Conservation (phyloP, 1,140 invertebrate genomes). For the Periplaneta americana region DNA sequence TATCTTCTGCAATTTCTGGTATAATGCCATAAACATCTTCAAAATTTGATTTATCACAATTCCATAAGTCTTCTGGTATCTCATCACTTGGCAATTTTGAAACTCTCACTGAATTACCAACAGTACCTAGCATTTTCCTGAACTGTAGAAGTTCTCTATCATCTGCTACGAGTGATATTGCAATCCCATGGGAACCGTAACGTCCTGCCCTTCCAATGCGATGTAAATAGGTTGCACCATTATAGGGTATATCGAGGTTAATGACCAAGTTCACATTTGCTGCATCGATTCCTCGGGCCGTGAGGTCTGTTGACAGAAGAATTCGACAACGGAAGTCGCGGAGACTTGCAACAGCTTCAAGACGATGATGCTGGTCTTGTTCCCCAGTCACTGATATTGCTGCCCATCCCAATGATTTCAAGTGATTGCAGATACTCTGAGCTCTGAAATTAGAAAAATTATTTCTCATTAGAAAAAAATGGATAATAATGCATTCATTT, state of each 20-base stretch:
- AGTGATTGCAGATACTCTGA: slow-evolving; percentile 52
- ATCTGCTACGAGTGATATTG: slow-evolving; percentile 58
- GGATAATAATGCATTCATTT: background rate
- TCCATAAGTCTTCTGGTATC: slow-evolving; percentile 36
- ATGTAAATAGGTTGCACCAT: slow-evolving; percentile 89
- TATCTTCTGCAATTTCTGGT: background rate
- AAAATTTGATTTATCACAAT: slow-evolving; percentile 26
- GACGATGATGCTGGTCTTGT: slow-evolving; percentile 70
- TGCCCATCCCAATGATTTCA: slow-evolving; percentile 63
- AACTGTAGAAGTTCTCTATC: slow-evolving; percentile 52
- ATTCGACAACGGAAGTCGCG: slow-evolving; percentile 75
- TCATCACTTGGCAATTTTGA: slow-evolving; percentile 38
- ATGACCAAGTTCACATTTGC: slow-evolving; percentile 89
- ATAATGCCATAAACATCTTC: slow-evolving; percentile 28
- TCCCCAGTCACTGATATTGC: slow-evolving; percentile 66
- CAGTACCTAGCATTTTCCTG: slow-evolving; percentile 42
- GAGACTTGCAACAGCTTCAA: slow-evolving; percentile 68
- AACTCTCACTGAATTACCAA: slow-evolving; percentile 44
- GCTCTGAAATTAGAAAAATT: slow-evolving; percentile 40
- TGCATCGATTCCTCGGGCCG: slow-evolving; percentile 83
- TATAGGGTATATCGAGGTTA: slow-evolving; percentile 81
- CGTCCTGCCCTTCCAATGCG: slow-evolving; percentile 91
- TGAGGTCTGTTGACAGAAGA: slow-evolving; percentile 87
- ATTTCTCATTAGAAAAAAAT: background rate
- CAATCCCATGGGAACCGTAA: slow-evolving; percentile 72